Conservation (phyloP, 2,888 invertebrate species). For the Pseudeuparius sepicola region DNA sequence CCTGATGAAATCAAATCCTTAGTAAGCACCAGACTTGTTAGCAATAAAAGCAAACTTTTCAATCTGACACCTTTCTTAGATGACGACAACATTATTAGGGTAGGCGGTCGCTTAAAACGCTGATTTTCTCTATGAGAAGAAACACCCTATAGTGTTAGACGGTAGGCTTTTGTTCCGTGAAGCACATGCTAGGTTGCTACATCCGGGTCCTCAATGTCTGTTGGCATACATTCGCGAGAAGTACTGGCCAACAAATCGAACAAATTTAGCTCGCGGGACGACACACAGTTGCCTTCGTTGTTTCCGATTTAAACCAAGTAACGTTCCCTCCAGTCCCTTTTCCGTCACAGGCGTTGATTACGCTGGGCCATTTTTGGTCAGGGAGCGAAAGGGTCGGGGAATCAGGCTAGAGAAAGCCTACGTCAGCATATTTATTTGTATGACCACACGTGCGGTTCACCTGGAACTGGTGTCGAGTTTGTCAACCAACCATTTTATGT, state of each 20-base stretch:
- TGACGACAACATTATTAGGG: too few species aligned
- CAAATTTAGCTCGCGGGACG: slow-evolving; percentile 6
- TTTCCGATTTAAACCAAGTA: too few species aligned
- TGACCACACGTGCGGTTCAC: slow-evolving; percentile 18
- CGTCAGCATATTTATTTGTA: slow-evolving; percentile 17
- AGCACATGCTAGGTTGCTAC: slow-evolving; percentile 17
- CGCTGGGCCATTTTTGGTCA: slow-evolving; percentile 19
- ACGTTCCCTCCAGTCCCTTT: too few species aligned
- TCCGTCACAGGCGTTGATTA: slow-evolving; percentile 25
- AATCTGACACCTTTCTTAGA: too few species aligned
- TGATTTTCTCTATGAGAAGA: slow-evolving; percentile 12
- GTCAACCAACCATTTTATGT: slow-evolving; percentile 13
- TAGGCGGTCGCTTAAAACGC: slow-evolving; percentile 18
- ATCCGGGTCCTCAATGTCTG: slow-evolving; percentile 21
- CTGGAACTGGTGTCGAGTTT: slow-evolving; percentile 16
- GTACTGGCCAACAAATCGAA: slow-evolving; percentile 3
- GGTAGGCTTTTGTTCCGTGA: slow-evolving; percentile 12
- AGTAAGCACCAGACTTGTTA: too few species aligned
- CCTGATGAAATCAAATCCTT: too few species aligned
- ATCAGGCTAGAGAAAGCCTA: slow-evolving; percentile 13
- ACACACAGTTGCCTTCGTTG: too few species aligned
- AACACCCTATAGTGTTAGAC: slow-evolving; percentile 16
- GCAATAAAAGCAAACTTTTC: too few species aligned
- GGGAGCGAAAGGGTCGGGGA: slow-evolving; percentile 15
- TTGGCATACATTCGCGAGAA: slow-evolving; percentile 17